A percentile compares a stretch with the other conserved stretches of the same genome.
Evolutionary conservation across 2,113 vertebrate genomes (phyloP).

Genomic region (Uria lomvia): DNA sequence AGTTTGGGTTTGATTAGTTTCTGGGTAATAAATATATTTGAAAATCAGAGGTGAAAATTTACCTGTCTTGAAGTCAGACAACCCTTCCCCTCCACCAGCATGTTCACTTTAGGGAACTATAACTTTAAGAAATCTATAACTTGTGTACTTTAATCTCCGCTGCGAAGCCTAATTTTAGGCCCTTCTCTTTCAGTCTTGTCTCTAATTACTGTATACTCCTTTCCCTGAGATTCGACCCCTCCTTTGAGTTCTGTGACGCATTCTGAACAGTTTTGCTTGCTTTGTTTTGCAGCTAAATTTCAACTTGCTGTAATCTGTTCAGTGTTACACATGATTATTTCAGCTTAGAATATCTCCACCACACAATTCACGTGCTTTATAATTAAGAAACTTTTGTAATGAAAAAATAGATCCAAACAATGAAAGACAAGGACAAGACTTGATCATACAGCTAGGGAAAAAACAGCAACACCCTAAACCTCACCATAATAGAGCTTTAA

Average conservation of each 20-base stretch:
- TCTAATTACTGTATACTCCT: not conserved
- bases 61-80: not conserved
- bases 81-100: rapidly evolving
- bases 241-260: not conserved
- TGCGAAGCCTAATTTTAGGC: not conserved
- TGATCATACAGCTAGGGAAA: not conserved
- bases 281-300: slow-evolving; percentile 14
- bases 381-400: not conserved
- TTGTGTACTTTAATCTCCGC: not conserved
- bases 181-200: not conserved
- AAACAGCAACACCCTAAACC: not conserved
- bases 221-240: not conserved
- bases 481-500: not conserved
- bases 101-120: not conserved
- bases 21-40: not conserved
- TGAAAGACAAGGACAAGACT: not conserved
- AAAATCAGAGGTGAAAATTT: not conserved
- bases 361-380: not conserved
- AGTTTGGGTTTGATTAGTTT: not conserved
- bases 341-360: not conserved
- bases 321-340: not conserved
- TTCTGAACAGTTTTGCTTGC: not conserved
- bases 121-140: not conserved
- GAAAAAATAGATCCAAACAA: not conserved
- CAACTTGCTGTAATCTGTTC: not conserved